Evolutionary conservation across 2,113 vertebrate genomes (phyloP).

Genomic region (Bambusicola thoracicus): DNA sequence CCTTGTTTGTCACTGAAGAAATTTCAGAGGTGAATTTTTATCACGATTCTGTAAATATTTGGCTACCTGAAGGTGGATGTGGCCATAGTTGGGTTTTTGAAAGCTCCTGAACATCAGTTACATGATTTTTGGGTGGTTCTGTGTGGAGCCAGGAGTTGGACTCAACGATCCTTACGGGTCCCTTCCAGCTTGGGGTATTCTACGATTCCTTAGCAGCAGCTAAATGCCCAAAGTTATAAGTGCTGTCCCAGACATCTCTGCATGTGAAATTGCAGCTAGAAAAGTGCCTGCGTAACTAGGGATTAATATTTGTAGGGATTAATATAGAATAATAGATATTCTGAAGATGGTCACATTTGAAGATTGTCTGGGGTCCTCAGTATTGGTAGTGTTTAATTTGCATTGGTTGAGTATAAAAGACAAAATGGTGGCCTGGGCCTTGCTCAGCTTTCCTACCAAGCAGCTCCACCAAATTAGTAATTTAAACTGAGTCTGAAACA

Average conservation of each 20-base stretch:
- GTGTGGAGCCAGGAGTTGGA: no score
- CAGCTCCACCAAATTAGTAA: constrained; percentile 64
- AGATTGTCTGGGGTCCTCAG: neutral
- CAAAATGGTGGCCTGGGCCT: neutral
- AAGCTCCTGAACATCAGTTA: neutral
- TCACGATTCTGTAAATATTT: neutral
- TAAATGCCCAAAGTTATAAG: neutral
- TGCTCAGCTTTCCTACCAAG: constrained; percentile 11
- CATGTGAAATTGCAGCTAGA: neutral
- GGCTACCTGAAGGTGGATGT: neutral
- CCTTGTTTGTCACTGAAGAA: neutral
- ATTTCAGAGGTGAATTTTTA: neutral
- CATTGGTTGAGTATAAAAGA: neutral
- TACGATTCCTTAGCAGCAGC: neutral
- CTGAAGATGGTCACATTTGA: neutral
- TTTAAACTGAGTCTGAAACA: constrained; percentile 66
- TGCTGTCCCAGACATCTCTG: fast-evolving
- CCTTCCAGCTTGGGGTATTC: no score
- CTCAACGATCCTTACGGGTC: no score
- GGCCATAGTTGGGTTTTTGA: neutral
- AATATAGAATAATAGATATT: neutral
- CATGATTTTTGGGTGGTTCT: no score
- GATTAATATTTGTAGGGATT: neutral
- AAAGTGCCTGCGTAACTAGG: neutral
- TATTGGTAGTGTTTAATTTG: neutral